Base-by-base conservation (phyloP, 2,888 invertebrate genomes). In the Notocelia uddmanniana region DNA sequence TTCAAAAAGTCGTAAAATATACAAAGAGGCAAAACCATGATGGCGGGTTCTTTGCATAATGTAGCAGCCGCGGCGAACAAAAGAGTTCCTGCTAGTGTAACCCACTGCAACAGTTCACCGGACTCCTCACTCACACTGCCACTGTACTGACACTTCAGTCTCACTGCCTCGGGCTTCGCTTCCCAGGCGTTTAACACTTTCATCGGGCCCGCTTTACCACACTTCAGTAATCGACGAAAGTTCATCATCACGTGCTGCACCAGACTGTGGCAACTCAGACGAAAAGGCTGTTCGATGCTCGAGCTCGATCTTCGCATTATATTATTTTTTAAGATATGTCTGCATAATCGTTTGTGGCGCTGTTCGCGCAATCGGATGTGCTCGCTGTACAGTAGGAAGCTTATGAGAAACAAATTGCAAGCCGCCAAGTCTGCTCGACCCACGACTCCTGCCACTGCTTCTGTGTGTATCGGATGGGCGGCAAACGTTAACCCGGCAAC, bases 381-480 rank as follows among this genome's bases (percentile, higher is more conserved):
- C 76, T 96, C 96, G 81, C 96, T 95, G 90, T 98, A 99, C 64
- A 96, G 95, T 80, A 98, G 94, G 85, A 99, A 97, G 78, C 98
- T 96, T 75, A 98, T 93, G 74, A 99, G 95, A 89, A 98, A 98
- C 89, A 98, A 97, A 81, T 98, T 96, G 86, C 98, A 98, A 15
- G 98, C 97, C 31, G 98, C 96, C 55, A 99, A 94, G 88, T 99
- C 99, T 2, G 99, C 99, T 70, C 99, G 95, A 1, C 99, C 99
- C 15, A 99, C 99, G 63, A 98, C 95, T 26, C 98, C 98, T 0
- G 99, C 98, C 41, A 99, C 99, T 0, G 99, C 98, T 90, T 99
- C 99, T 3, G 98, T 98, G 93, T 99, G 99, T 80, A 99, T 96
- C 15, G 99, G 99, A 91, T 99, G 99, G 1, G 97, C 96, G 41